Evolutionary conservation across 2,888 invertebrate species (phyloP), one percentile per base, ranked within the genome.

Genomic region (Phalera bucephala): DNA sequence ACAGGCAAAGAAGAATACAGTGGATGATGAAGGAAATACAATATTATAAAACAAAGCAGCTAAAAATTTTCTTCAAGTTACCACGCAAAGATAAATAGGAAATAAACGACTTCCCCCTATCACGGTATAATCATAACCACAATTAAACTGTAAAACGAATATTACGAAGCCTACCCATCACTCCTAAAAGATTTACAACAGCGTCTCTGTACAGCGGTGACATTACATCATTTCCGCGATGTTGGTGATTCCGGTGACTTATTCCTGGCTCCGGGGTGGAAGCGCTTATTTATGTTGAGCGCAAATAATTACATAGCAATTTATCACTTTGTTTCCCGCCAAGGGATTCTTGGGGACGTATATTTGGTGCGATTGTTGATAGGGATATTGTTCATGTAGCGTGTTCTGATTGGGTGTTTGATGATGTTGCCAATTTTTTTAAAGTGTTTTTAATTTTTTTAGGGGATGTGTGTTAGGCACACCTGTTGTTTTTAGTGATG

Each of bases 261-360:
- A 49, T 34, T 33, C 23, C 23, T 21, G 31, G 7, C 33, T 19
- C 20, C 17, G 28, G 23, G 32, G 32, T 22, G 6, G 12, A 32
- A 22, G 36, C 51, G 31, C 51, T 56, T 53, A 60, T 40, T 51
- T 51, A 48, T 36, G 45, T 38, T 28, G 31, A 36, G 14, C 17
- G 35, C 36, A 51, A 45, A 61, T 51, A 53, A 51, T 48, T 60
- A 57, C 53, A 53, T 46, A 9, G 37, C 32, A 37, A 48, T 60
- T 49, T 51, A 53, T 60, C 43, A 51, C 38, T 39, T 38, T 26
- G 36, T 41, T 46, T 37, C 20, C 31, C 30, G 23, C 13, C 37
- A 13, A n/a, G n/a, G n/a, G 21, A 38, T 40, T 37, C 42, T 45
- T 31, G 22, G 25, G 13, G n/a, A n/a, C n/a, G n/a, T n/a, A n/a